Evolutionary conservation across 2,113 vertebrate genomes (phyloP), one percentile per base, ranked within the genome.

Genomic region (Syngnathus scovelli): DNA sequence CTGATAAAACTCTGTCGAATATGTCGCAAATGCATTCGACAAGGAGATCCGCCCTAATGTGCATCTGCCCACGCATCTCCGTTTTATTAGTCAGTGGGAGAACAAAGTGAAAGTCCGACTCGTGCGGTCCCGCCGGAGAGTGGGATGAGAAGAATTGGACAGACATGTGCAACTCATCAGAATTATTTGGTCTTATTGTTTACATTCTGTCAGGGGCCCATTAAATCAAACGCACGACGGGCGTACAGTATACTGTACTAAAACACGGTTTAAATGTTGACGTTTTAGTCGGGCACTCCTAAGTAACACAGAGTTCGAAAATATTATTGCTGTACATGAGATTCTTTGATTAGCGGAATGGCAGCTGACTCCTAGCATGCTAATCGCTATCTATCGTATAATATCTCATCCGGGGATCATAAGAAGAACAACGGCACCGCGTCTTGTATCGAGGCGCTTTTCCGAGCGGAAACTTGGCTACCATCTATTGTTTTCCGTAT

Each of bases 401-500:
- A 49, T 7, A 58, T 36, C 6, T n/a, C 1, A 63, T 52, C 37
- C 54, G 38, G 12, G 21, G n/a, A 54, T 49, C 37, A 27, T 46
- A 66, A 69, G 3, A 58, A 68, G 63, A 41, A 68, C 7, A 37
- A 38, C 21, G 33, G 16, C 36, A 52, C 6, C 0, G 19, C 49
- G 10, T 16, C n/a, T 52, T n/a, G n/a, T 21, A 52, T 52, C 18
- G 49, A 52, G 27, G 41, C 36, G 49, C 39, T 62, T 67, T 58
- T 66, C 13, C 13, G 39, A 67, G 6, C 38, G 0, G 16, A 69
- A 55, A 38, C n/a, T 52, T 11, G 21, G 23, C 7, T 38, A 48
- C 39, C 63, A 23, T 63, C 7, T n/a, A 46, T 48, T 59, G 52
- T 66, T 66, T 23, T 66, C 27, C 56, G 58, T 3, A 39, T 56